A percentile compares a stretch with the other conserved stretches of the same genome.
These are phyloP conservation scores for Lycocerus yunnanus DNA, from an alignment of 2,888 invertebrate species.

Conservation along the genomic window DNA sequence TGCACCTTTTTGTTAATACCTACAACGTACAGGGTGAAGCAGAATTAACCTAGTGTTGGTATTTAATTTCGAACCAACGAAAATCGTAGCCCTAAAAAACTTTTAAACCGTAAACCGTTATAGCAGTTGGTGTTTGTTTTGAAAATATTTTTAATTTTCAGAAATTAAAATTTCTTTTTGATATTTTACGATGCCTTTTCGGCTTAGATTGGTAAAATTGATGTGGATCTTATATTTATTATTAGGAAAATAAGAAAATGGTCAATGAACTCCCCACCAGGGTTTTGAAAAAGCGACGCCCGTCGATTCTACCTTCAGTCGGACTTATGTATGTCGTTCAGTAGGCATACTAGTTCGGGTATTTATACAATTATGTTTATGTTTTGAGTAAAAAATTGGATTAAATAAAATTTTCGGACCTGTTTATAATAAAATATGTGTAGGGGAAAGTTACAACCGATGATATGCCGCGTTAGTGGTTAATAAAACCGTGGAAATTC, in stretches of 20 bases:
- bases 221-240: background rate
- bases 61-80: background rate
- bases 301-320: slow-evolving; percentile 46
- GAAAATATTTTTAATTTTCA: background rate
- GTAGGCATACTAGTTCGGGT: slow-evolving; percentile 41
- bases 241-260: background rate
- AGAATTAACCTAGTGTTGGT: too few species aligned
- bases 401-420: slow-evolving; percentile 15
- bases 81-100: background rate
- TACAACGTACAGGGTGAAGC: background rate
- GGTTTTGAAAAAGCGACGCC: slow-evolving; percentile 39
- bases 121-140: background rate
- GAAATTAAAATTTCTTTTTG: background rate
- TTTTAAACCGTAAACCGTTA: background rate
- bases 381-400: slow-evolving; percentile 29
- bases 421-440: slow-evolving; percentile 6
- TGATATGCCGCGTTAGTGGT: background rate
- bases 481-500: slow-evolving; percentile 5
- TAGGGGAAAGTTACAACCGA: background rate
- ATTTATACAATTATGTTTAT: slow-evolving; percentile 37
- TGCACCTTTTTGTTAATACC: background rate
- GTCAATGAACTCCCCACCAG: slow-evolving; percentile 42
- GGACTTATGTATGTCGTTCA: slow-evolving; percentile 49
- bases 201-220: background rate
- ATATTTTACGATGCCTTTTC: background rate